Percentiles rank a stretch among this genome's conserved stretches.
These are phyloP conservation scores for Cryptus armator DNA, from an alignment of 2,888 invertebrate species.

Conservation along the genomic window DNA sequence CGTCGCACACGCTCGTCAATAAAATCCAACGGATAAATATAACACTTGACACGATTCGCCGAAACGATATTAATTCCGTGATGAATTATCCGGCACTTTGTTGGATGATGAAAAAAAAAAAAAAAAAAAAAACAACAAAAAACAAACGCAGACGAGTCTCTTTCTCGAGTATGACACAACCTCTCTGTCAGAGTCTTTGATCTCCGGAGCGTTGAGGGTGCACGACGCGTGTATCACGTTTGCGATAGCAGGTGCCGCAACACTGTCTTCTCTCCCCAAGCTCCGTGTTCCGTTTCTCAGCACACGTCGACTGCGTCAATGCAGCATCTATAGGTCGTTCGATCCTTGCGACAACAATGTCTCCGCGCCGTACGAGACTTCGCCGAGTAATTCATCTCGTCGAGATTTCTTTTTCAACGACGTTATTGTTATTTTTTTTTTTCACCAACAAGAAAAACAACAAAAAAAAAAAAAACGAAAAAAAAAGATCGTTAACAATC, in stretches of 20 bases:
- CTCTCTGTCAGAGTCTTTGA: conserved; percentile 4
- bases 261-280: not conserved
- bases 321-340: conserved; percentile 1
- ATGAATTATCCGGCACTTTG: not conserved
- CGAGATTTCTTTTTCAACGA: not conserved
- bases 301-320: conserved; percentile 33
- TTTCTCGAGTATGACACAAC: not conserved
- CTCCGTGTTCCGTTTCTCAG: conserved; percentile 17
- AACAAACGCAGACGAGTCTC: not conserved
- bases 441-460: not conserved
- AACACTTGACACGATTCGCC: conserved; percentile 17
- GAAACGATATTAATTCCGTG: not conserved
- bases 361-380: conserved; percentile 17
- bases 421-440: not conserved
- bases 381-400: conserved; percentile 47
- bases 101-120: not conserved
- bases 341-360: conserved; percentile 32
- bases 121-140: not conserved
- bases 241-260: conserved; percentile 28
- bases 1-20: conserved; percentile 5
- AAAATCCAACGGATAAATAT: conserved; percentile 13
- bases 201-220: conserved; percentile 14
- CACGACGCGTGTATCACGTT: conserved; percentile 7
- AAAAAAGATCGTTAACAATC: not conserved
- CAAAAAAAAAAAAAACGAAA: not conserved